A percentile compares a stretch with the other conserved stretches of the same genome.
phyloP scores from a whole-genome alignment of 2,888 invertebrate genomes.

The Perdita meconis region DNA sequence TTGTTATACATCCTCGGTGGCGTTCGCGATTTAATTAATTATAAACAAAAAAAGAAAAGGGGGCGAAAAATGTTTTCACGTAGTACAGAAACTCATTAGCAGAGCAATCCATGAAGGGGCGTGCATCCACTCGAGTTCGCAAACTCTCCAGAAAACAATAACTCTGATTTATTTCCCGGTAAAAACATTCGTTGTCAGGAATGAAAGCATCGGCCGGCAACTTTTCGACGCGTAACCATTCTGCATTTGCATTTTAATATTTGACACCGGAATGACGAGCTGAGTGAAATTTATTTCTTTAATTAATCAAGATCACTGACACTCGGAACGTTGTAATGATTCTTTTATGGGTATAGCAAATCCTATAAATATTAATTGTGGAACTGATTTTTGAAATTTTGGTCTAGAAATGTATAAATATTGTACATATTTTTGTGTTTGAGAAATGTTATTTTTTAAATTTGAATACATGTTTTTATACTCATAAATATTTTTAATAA shows the following conservation, averaged over 20 bases:
- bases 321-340: too few species aligned
- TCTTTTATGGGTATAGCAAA: background rate
- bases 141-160: conserved; percentile 60
- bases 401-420: background rate
- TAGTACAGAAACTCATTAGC: conserved; percentile 47
- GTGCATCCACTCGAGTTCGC: conserved; percentile 38
- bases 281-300: conserved; percentile 66
- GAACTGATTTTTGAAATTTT: too few species aligned
- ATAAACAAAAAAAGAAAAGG: conserved; percentile 33
- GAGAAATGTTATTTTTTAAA: too few species aligned
- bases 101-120: conserved; percentile 46
- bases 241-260: conserved; percentile 68
- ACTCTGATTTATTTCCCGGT: conserved; percentile 64
- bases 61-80: conserved; percentile 48
- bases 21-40: conserved; percentile 60
- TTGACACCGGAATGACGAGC: conserved; percentile 56
- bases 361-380: too few species aligned
- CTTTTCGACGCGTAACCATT: conserved; percentile 25
- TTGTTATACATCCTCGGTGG: background rate
- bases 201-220: conserved; percentile 2
- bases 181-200: conserved; percentile 50
- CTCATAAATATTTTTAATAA: too few species aligned
- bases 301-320: conserved; percentile 65
- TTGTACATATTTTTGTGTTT: background rate
- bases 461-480: too few species aligned